These are phyloP conservation scores for Disparrhopalites patrizii DNA, from an alignment of 2,888 invertebrate genomes.

Conservation along the genomic window DNA sequence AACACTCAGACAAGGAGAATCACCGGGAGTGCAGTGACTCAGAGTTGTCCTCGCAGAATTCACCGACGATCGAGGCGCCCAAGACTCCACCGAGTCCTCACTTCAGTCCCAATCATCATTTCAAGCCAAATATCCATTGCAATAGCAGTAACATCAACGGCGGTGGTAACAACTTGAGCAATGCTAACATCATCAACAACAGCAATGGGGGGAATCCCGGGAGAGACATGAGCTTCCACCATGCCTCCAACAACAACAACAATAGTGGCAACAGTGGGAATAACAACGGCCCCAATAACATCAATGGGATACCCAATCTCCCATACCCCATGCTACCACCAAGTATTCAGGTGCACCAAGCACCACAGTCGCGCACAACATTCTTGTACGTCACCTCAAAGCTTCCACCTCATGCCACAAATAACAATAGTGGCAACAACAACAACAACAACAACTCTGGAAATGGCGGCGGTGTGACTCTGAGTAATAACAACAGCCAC, in stretches of 20 bases:
- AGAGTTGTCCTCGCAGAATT: constrained; percentile 51
- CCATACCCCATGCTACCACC: constrained; percentile 49
- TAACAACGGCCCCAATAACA: constrained; percentile 16
- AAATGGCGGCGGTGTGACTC: no score
- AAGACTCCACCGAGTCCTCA: constrained; percentile 40
- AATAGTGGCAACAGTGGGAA: constrained; percentile 25
- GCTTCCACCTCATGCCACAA: constrained; percentile 36
- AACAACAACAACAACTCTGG: no score
- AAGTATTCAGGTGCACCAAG: constrained; percentile 47
- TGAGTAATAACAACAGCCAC: constrained; percentile 3
- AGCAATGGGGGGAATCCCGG: constrained; percentile 7
- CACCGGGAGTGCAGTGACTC: constrained; percentile 51
- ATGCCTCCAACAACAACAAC: constrained; percentile 17
- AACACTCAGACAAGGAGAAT: constrained; percentile 54
- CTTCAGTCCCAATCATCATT: constrained; percentile 30
- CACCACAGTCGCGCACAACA: constrained; percentile 47
- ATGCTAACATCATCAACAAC: constrained; percentile 18
- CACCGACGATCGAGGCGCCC: constrained; percentile 49
- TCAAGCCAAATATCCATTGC: constrained; percentile 28
- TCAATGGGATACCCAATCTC: constrained; percentile 30
- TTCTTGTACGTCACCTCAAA: constrained; percentile 48
- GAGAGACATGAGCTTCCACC: constrained; percentile 10
- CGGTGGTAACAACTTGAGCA: constrained; percentile 1
- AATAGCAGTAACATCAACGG: constrained; percentile 22
- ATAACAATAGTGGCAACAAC: constrained; percentile 12